A percentile compares a stretch with the other conserved stretches of the same genome.
Conservation (phyloP, 1,140 invertebrate species). For the Drosophila pectinifera region DNA sequence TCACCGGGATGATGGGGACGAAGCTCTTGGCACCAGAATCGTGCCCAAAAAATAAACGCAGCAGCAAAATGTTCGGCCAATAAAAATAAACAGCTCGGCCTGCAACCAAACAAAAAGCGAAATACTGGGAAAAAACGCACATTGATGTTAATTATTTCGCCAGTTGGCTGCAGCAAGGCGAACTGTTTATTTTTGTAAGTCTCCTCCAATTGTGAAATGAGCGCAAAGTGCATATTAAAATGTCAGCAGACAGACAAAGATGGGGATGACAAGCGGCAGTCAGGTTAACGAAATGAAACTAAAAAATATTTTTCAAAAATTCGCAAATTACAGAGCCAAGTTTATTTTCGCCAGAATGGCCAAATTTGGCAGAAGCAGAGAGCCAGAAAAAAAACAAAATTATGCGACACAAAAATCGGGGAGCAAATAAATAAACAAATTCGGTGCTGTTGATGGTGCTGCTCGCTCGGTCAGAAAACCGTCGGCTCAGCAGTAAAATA, state of each 20-base stretch:
- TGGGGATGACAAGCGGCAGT: conserved; percentile 22
- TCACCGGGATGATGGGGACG: conserved; percentile 25
- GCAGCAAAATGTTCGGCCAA: conserved; percentile 32
- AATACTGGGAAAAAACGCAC: conserved; percentile 39
- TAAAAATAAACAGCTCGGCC: conserved; percentile 46
- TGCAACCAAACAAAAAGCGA: conserved; percentile 9
- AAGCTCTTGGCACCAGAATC: conserved; percentile 40
- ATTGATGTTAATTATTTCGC: conserved; percentile 69
- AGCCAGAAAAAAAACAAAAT: conserved; percentile 3
- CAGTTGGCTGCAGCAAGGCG: conserved; percentile 46
- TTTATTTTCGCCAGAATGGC: conserved; percentile 55
- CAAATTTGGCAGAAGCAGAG: conserved; percentile 56
- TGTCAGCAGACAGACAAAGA: conserved; percentile 56
- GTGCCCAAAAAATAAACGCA: conserved; percentile 19
- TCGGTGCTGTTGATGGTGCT: conserved; percentile 30
- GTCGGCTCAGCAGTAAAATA: conserved; percentile 30
- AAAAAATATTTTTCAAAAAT: conserved; percentile 27
- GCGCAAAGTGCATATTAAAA: conserved; percentile 76
- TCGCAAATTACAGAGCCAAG: conserved; percentile 51
- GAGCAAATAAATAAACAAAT: conserved; percentile 75
- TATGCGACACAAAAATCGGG: conserved; percentile 39
- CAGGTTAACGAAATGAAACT: conserved; percentile 37
- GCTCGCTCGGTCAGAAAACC: conserved; percentile 27
- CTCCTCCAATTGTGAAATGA: conserved; percentile 56
- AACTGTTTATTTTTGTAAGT: conserved; percentile 64